Evolutionary conservation across 2,888 invertebrate genomes (phyloP).

Genomic region (Metopia argyrocephala): DNA sequence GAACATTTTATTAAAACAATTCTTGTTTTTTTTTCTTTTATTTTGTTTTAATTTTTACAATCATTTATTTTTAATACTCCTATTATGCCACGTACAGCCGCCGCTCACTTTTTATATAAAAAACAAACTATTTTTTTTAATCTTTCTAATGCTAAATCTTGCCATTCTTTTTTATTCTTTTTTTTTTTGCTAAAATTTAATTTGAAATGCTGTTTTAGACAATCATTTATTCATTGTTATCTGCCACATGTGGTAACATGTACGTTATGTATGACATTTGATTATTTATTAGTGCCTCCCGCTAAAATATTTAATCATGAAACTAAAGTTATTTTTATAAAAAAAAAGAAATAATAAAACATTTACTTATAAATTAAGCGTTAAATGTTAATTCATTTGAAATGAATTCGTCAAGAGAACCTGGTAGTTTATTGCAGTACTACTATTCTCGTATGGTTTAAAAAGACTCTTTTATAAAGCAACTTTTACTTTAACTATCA

Average conservation of each 20-base stretch:
- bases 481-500: too few relatives aligned
- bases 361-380: background rate
- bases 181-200: background rate
- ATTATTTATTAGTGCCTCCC: constrained; percentile 56
- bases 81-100: too few relatives aligned
- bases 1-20: constrained; percentile 1
- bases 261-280: constrained; percentile 41
- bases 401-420: too few relatives aligned
- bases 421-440: too few relatives aligned
- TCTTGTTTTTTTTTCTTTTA: background rate
- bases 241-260: constrained; percentile 22
- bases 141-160: constrained; percentile 34
- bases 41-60: background rate
- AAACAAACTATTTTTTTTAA: too few relatives aligned
- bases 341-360: background rate
- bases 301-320: too few relatives aligned
- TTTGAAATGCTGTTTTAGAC: too few relatives aligned
- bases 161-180: constrained; percentile 44
- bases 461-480: too few relatives aligned
- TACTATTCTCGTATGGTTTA: too few relatives aligned
- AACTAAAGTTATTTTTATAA: too few relatives aligned
- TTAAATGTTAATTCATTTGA: too few relatives aligned
- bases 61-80: background rate
- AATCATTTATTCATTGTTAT: constrained; percentile 23
- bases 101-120: constrained; percentile 57